These are phyloP conservation scores for Diabrotica virgifera DNA, from an alignment of 1,140 invertebrate genomes.

Conservation along the genomic window DNA sequence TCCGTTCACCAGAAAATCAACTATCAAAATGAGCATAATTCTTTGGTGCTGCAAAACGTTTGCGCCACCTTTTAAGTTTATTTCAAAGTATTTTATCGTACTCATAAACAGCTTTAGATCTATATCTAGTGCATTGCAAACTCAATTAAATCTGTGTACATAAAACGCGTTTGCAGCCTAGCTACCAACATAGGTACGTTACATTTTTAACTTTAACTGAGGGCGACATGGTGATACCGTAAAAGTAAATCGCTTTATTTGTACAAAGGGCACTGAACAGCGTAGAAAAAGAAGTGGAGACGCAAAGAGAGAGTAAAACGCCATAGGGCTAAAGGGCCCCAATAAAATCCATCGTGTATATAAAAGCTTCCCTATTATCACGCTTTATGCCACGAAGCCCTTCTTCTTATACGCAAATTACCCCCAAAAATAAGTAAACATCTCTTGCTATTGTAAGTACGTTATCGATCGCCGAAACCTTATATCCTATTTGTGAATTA, in stretches of 20 bases:
- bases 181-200: no score
- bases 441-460: neutral
- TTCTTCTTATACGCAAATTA: conserved; percentile 7
- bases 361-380: conserved; percentile 9
- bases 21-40: no score
- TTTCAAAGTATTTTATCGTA: no score
- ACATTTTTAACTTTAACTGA: neutral
- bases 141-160: no score
- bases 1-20: no score
- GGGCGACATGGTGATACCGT: neutral
- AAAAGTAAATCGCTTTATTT: conserved; percentile 2
- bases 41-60: no score
- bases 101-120: no score
- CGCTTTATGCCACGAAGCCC: conserved; percentile 4
- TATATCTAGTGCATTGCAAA: no score
- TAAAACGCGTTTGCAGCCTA: no score
- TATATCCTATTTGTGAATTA: neutral
- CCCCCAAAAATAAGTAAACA: conserved; percentile 4
- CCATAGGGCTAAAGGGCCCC: neutral
- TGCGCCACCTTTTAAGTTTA: no score
- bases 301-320: neutral
- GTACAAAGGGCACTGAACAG: neutral
- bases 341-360: conserved; percentile 1
- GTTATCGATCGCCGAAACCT: neutral
- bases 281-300: neutral